Percentiles rank a stretch among this genome's conserved stretches.
Evolutionary conservation across 2,113 vertebrate species (phyloP).

Genomic region (Tyto alba): DNA sequence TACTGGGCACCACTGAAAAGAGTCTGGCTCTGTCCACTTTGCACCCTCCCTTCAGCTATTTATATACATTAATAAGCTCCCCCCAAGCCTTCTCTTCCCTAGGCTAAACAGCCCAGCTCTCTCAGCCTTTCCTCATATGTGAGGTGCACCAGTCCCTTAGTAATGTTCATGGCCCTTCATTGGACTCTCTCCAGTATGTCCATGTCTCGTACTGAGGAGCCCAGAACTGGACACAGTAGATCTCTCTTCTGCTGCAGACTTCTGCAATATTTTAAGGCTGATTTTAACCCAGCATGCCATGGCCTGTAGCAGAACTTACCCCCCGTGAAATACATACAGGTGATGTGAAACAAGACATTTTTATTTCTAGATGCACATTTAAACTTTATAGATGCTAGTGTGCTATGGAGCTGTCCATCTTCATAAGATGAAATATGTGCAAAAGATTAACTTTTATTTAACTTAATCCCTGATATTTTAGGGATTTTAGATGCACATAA

Average conservation of each 20-base stretch:
- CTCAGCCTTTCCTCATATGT: not conserved
- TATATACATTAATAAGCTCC: too few species aligned
- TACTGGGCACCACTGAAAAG: not conserved
- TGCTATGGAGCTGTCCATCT: not conserved
- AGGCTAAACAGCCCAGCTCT: not conserved
- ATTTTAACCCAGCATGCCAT: not conserved
- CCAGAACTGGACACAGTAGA: too few species aligned
- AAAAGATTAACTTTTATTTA: not conserved
- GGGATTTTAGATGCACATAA: not conserved
- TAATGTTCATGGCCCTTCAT: accelerated
- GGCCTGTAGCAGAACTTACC: not conserved
- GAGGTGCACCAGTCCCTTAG: not conserved
- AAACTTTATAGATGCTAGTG: not conserved
- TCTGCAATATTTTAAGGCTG: not conserved
- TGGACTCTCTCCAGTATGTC: not conserved
- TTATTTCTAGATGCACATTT: not conserved
- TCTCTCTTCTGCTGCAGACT: not conserved
- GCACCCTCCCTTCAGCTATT: not conserved
- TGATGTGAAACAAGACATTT: not conserved
- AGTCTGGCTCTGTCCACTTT: not conserved
- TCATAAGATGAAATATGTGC: not conserved
- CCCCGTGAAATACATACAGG: not conserved
- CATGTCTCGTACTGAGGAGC: not conserved
- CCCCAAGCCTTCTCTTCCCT: not conserved
- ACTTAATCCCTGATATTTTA: not conserved